These are phyloP conservation scores for Melanotus villosus DNA, from an alignment of 2,888 invertebrate species.

Conservation along the genomic window DNA sequence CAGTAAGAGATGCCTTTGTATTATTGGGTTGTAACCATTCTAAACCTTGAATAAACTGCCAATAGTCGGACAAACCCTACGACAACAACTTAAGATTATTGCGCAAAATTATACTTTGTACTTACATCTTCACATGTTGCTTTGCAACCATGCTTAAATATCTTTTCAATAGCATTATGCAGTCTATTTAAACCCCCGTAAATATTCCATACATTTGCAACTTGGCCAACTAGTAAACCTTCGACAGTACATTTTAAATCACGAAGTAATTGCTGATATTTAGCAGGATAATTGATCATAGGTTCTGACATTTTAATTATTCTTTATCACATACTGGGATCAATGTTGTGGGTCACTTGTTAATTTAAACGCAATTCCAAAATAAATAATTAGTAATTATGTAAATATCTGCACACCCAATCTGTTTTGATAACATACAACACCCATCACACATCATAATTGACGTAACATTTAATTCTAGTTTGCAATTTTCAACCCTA, in stretches of 20 bases:
- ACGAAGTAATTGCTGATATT: conserved; percentile 70
- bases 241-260: conserved; percentile 73
- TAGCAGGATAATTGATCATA: conserved; percentile 28
- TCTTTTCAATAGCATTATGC: conserved; percentile 71
- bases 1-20: conserved; percentile 69
- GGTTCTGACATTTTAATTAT: conserved; percentile 27
- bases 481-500: too few species aligned
- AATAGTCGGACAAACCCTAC: conserved; percentile 71
- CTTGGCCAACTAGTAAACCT: conserved; percentile 71
- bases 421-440: conserved; percentile 3
- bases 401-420: neutral
- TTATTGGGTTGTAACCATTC: conserved; percentile 74
- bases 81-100: conserved; percentile 41
- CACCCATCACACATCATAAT: too few species aligned
- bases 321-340: neutral
- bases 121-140: conserved; percentile 61
- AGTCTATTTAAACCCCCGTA: conserved; percentile 73
- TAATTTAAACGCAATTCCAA: neutral
- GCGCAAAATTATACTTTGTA: neutral
- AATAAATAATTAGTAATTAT: conserved; percentile 7
- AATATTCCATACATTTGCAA: conserved; percentile 74
- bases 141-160: conserved; percentile 73
- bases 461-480: too few species aligned
- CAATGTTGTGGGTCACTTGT: too few species aligned
- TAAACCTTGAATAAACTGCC: conserved; percentile 73